Percentiles rank a stretch among this genome's conserved stretches.
phyloP scores from a whole-genome alignment of 2,113 vertebrate species.

The Megalops atlanticus region DNA sequence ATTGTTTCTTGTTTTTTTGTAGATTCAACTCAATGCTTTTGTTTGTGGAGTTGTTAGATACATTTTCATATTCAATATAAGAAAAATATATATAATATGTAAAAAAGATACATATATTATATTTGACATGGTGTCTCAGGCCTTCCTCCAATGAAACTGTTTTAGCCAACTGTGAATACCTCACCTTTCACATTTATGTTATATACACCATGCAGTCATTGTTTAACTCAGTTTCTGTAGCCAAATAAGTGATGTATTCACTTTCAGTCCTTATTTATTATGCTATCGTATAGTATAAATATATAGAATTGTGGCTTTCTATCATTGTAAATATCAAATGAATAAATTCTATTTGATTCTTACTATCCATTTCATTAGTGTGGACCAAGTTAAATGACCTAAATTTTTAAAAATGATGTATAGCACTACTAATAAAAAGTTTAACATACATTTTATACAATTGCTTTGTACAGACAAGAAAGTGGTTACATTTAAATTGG shows the following conservation, averaged over 20 bases:
- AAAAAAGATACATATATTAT: not conserved
- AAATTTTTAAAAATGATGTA: constrained; percentile 29
- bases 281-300: constrained; percentile 28
- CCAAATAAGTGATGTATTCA: constrained; percentile 22
- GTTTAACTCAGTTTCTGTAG: constrained; percentile 17
- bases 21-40: not conserved
- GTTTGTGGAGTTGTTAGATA: not conserved
- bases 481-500: constrained; percentile 23
- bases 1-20: not conserved
- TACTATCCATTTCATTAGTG: constrained; percentile 37
- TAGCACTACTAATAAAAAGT: constrained; percentile 20
- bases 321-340: constrained; percentile 32
- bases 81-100: constrained; percentile 5
- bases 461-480: constrained; percentile 38
- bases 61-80: not conserved
- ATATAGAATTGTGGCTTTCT: constrained; percentile 26
- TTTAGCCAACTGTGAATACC: constrained; percentile 12
- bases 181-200: constrained; percentile 2
- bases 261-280: constrained; percentile 30
- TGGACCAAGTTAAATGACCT: constrained; percentile 35
- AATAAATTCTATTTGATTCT: constrained; percentile 27
- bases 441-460: constrained; percentile 35
- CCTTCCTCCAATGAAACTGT: constrained; percentile 18
- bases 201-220: not conserved
- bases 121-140: constrained; percentile 9